These are phyloP conservation scores for Holothuria glaberrima DNA, from an alignment of 35 echinoderm and acorn worm species.

Conservation along the genomic window DNA sequence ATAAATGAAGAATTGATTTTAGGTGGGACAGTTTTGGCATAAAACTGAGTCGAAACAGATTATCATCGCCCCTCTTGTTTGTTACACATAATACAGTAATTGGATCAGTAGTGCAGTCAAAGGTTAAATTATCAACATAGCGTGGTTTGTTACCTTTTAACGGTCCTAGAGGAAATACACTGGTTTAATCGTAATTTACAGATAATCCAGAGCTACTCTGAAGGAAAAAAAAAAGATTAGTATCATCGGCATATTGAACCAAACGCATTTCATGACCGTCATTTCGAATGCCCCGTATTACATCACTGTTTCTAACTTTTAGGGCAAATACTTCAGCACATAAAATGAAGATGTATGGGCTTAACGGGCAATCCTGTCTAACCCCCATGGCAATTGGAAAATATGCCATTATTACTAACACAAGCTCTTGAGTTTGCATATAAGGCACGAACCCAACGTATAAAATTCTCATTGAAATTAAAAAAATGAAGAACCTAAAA, in stretches of 20 bases:
- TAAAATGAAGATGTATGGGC: conserved; percentile 11
- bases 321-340: conserved; percentile 26
- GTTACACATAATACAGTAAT: background rate
- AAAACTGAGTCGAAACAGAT: background rate
- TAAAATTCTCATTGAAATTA: conserved; percentile 3
- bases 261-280: background rate
- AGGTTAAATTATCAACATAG: background rate
- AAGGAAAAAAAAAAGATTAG: background rate
- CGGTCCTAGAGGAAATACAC: background rate
- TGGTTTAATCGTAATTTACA: background rate
- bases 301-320: conserved; percentile 16
- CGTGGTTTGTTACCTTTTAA: background rate
- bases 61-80: background rate
- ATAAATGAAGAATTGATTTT: background rate
- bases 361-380: conserved; percentile 15
- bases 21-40: background rate
- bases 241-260: conserved; percentile 18
- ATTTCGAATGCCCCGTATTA: background rate
- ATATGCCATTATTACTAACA: conserved; percentile 31
- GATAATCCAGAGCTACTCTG: conserved; percentile 6
- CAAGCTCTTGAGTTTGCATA: conserved; percentile 12
- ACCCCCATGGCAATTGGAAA: background rate
- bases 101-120: conserved; percentile 12
- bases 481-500: conserved; percentile 4
- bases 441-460: conserved; percentile 8